Conservation (phyloP, 2,888 invertebrate species). For the Trissoscelio sp. region DNA sequence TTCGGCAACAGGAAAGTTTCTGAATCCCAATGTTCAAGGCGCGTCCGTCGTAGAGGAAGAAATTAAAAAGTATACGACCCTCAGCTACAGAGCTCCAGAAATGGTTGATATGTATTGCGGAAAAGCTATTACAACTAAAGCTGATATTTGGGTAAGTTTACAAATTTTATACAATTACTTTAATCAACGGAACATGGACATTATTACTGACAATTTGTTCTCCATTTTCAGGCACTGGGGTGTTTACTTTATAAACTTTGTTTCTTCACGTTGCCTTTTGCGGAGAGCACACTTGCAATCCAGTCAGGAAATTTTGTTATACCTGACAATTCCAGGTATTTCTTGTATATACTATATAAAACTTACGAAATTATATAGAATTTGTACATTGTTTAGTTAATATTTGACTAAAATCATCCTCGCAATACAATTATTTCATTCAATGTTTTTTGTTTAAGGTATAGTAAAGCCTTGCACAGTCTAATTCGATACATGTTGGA, state of each 20-base stretch:
- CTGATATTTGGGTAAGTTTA: constrained; percentile 93
- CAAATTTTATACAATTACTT: constrained; percentile 17
- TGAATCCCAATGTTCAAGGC: constrained; percentile 88
- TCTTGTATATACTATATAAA: not conserved
- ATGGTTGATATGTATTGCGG: constrained; percentile 96
- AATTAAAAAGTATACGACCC: constrained; percentile 94
- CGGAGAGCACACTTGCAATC: constrained; percentile 96
- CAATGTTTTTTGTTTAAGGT: constrained; percentile 72
- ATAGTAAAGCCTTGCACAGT: constrained; percentile 80
- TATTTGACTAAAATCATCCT: no score
- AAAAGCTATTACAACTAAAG: constrained; percentile 92
- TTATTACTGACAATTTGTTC: constrained; percentile 11
- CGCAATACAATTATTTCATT: not conserved
- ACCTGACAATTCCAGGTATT: constrained; percentile 90
- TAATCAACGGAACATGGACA: no score
- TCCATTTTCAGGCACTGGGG: constrained; percentile 88
- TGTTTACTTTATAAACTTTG: constrained; percentile 95
- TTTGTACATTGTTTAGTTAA: no score
- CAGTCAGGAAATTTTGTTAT: constrained; percentile 94
- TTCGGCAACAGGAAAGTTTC: constrained; percentile 92
- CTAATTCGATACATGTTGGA: constrained; percentile 90
- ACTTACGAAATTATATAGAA: no score
- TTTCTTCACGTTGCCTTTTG: constrained; percentile 95
- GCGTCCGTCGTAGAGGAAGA: constrained; percentile 91
- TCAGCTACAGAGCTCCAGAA: constrained; percentile 95